Percentiles rank a stretch among this genome's conserved stretches.
These are phyloP conservation scores for Coremacera marginata DNA, from an alignment of 2,888 invertebrate species.

Conservation along the genomic window DNA sequence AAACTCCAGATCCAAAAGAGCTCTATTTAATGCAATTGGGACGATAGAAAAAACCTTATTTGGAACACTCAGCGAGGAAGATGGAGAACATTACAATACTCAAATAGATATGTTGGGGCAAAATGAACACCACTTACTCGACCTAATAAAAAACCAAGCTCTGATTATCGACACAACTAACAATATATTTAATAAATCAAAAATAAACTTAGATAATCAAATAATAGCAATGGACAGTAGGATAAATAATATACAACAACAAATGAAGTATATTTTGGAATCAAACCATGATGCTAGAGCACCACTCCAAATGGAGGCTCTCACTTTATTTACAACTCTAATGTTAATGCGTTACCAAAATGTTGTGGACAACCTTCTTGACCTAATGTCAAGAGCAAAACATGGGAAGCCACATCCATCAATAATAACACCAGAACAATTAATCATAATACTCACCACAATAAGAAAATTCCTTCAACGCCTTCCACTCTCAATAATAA, in stretches of 20 bases:
- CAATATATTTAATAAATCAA: constrained; percentile 1
- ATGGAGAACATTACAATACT: background rate
- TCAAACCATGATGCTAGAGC: too few species aligned
- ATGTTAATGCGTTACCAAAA: too few species aligned
- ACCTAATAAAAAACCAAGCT: background rate
- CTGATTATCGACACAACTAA: background rate
- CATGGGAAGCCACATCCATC: background rate
- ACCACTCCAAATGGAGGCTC: background rate
- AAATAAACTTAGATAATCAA: background rate
- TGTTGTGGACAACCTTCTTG: too few species aligned
- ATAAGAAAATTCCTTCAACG: background rate
- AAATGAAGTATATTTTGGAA: too few species aligned
- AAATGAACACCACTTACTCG: background rate
- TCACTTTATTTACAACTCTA: too few species aligned
- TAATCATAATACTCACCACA: background rate
- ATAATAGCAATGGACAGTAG: background rate
- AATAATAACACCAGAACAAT: background rate
- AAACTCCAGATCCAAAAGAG: background rate
- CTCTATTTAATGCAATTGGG: background rate
- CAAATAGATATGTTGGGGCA: background rate
- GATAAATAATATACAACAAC: background rate
- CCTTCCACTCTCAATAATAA: background rate
- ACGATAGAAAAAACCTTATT: too few species aligned
- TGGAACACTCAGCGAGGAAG: too few species aligned
- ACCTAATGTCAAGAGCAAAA: too few species aligned